These are phyloP conservation scores for Passerculus sandwichensis DNA, from an alignment of 2,797 vertebrate species.

Conservation along the genomic window DNA sequence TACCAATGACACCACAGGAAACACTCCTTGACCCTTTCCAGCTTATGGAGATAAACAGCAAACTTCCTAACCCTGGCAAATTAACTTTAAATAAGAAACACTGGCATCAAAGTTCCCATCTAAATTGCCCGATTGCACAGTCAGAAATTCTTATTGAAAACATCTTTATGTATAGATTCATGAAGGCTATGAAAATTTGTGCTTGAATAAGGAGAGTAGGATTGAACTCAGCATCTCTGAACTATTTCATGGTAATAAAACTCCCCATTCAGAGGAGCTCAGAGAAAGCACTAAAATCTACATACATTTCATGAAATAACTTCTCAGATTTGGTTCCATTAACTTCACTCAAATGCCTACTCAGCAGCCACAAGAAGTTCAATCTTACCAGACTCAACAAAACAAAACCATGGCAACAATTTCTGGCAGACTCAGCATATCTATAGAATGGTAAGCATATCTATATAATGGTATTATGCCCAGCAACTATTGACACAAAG, in stretches of 20 bases:
- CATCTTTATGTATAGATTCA: background rate
- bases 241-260: background rate
- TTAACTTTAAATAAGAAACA: background rate
- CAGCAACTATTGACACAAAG: background rate
- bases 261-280: background rate
- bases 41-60: background rate
- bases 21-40: background rate
- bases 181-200: background rate
- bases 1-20: background rate
- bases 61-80: background rate
- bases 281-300: background rate
- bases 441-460: background rate
- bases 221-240: background rate
- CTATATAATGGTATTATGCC: background rate
- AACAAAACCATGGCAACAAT: background rate
- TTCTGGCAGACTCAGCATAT: background rate
- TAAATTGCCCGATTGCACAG: background rate
- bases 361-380: background rate
- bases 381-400: background rate
- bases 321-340: conserved; percentile 2
- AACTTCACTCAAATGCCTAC: background rate
- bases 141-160: background rate
- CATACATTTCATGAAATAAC: conserved; percentile 7
- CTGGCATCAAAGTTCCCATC: background rate
- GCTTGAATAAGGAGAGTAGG: background rate